phyloP scores from a whole-genome alignment of 2,888 invertebrate genomes.

The Eristalis tenax region DNA sequence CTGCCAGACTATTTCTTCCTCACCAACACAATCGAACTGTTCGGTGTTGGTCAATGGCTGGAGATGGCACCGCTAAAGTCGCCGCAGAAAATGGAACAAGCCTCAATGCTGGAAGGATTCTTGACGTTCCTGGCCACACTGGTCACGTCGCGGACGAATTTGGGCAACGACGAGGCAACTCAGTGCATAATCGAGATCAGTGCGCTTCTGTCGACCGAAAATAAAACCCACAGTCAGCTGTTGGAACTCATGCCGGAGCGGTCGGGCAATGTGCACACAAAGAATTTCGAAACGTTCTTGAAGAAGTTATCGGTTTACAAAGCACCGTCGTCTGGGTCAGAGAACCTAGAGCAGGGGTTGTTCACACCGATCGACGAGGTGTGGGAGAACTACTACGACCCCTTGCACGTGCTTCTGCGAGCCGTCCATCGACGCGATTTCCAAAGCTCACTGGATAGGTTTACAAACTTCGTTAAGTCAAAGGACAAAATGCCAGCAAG shows the following conservation, averaged over 20 bases:
- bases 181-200: slow-evolving; percentile 94
- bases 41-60: slow-evolving; percentile 93
- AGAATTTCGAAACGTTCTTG: slow-evolving; percentile 93
- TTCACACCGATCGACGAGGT: slow-evolving; percentile 92
- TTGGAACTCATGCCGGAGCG: slow-evolving; percentile 98
- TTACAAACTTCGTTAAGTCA: slow-evolving; percentile 88
- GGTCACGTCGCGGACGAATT: slow-evolving; percentile 92
- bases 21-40: slow-evolving; percentile 94
- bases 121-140: slow-evolving; percentile 95
- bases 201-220: slow-evolving; percentile 94
- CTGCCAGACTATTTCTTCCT: slow-evolving; percentile 93
- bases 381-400: slow-evolving; percentile 97
- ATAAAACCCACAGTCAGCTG: slow-evolving; percentile 97
- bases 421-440: slow-evolving; percentile 96
- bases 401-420: slow-evolving; percentile 93
- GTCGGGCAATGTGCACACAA: slow-evolving; percentile 94
- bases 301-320: slow-evolving; percentile 92
- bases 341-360: slow-evolving; percentile 94
- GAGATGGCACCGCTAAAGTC: slow-evolving; percentile 87
- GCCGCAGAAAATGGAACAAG: slow-evolving; percentile 90
- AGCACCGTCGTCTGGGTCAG: slow-evolving; percentile 87
- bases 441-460: slow-evolving; percentile 96
- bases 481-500: slow-evolving; percentile 84
- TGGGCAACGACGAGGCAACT: slow-evolving; percentile 85
- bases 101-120: slow-evolving; percentile 96